These are phyloP conservation scores for Ptilorrhoa leucosticta DNA, from an alignment of 2,113 vertebrate species.

Conservation along the genomic window DNA sequence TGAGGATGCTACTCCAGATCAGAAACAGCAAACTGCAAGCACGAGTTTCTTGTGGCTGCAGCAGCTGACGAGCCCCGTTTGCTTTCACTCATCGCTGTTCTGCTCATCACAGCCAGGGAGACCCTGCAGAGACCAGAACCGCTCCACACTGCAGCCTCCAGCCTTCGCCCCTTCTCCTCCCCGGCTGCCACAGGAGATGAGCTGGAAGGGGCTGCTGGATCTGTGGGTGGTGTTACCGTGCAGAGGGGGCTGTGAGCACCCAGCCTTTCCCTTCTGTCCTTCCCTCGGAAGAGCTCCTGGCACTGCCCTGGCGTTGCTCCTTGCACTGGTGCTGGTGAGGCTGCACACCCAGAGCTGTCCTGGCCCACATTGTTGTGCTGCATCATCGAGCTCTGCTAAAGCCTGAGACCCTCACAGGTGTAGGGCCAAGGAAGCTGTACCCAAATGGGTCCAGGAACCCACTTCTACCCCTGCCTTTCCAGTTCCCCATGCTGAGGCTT, in stretches of 20 bases:
- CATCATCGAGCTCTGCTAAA: accelerated
- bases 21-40: conserved; percentile 28
- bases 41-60: not conserved
- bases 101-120: not conserved
- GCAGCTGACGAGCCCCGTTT: not conserved
- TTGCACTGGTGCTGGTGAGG: not conserved
- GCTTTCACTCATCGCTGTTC: not conserved
- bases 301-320: not conserved
- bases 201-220: not conserved
- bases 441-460: not conserved
- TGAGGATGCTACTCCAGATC: conserved; percentile 52
- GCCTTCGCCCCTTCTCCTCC: not conserved
- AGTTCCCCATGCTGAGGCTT: not conserved
- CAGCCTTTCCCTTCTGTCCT: not conserved
- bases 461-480: not conserved
- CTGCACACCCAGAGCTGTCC: not conserved
- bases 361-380: accelerated
- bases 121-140: not conserved
- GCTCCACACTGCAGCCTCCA: not conserved
- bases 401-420: not conserved
- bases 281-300: not conserved
- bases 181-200: not conserved
- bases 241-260: not conserved
- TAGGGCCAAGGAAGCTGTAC: not conserved
- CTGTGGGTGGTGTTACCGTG: accelerated